Evolutionary conservation across 2,888 invertebrate genomes (phyloP).

Genomic region (Brachypterus glaber): DNA sequence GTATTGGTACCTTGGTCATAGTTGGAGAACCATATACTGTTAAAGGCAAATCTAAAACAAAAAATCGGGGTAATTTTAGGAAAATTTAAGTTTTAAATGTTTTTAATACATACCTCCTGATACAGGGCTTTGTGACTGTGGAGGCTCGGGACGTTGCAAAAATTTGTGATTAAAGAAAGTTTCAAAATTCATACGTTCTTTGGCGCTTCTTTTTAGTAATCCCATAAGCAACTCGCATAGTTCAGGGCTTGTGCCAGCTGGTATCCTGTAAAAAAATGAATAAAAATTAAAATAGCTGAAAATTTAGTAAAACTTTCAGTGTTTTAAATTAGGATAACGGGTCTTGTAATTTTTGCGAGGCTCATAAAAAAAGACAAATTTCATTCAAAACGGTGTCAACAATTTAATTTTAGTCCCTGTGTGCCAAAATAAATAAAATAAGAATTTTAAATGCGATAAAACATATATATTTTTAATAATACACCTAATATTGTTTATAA

Average conservation of each 20-base stretch:
- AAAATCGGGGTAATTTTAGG: constrained; percentile 12
- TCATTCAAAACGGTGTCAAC: too few species aligned
- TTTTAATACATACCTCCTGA: constrained; percentile 23
- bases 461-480: too few species aligned
- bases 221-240: constrained; percentile 78
- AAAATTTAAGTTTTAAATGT: constrained; percentile 3
- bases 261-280: constrained; percentile 60
- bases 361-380: too few species aligned
- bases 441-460: too few species aligned
- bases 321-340: too few species aligned
- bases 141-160: constrained; percentile 56
- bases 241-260: constrained; percentile 83
- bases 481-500: too few species aligned
- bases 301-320: too few species aligned
- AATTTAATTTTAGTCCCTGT: too few species aligned
- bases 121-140: constrained; percentile 39
- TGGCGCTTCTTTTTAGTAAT: constrained; percentile 82
- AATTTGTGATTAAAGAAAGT: constrained; percentile 93
- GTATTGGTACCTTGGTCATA: constrained; percentile 22
- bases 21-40: constrained; percentile 33
- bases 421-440: too few species aligned
- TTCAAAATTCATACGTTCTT: constrained; percentile 93
- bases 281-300: neutral
- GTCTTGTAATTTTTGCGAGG: too few species aligned
- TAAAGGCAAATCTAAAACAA: constrained; percentile 30